phyloP scores from a whole-genome alignment of 2,113 vertebrate species.

The Dascyllus trimaculatus region DNA sequence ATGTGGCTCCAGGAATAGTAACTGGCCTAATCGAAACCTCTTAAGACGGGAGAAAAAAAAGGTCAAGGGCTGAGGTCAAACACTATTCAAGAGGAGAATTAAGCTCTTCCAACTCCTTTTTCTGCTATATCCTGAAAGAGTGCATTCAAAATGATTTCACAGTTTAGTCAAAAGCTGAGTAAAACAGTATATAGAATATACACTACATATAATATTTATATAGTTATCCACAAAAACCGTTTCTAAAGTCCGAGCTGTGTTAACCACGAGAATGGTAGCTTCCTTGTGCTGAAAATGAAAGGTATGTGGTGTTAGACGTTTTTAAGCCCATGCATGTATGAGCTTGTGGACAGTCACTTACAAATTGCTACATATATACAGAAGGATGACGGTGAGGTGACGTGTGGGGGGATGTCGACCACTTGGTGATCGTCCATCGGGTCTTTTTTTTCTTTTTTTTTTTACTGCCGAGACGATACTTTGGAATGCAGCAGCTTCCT shows the following conservation, averaged over 20 bases:
- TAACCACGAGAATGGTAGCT: constrained; percentile 55
- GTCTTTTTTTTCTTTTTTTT: constrained; percentile 7
- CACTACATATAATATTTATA: constrained; percentile 44
- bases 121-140: constrained; percentile 60
- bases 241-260: constrained; percentile 43
- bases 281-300: constrained; percentile 69
- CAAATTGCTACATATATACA: constrained; percentile 73
- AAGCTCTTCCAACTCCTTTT: constrained; percentile 37
- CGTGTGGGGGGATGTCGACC: constrained; percentile 17
- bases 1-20: constrained; percentile 50
- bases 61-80: constrained; percentile 41
- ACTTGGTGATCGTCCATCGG: constrained; percentile 15
- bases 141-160: constrained; percentile 81
- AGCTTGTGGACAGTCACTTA: constrained; percentile 62
- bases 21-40: constrained; percentile 45
- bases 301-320: constrained; percentile 45
- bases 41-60: constrained; percentile 29
- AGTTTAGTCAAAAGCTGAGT: constrained; percentile 70
- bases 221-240: constrained; percentile 42
- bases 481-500: constrained; percentile 76
- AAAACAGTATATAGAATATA: constrained; percentile 59
- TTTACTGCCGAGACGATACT: constrained; percentile 64
- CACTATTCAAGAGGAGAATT: constrained; percentile 12
- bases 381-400: constrained; percentile 52
- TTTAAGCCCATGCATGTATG: constrained; percentile 46